Evolutionary conservation across 2,113 vertebrate genomes (phyloP).

Genomic region (Zosterops pallidus): DNA sequence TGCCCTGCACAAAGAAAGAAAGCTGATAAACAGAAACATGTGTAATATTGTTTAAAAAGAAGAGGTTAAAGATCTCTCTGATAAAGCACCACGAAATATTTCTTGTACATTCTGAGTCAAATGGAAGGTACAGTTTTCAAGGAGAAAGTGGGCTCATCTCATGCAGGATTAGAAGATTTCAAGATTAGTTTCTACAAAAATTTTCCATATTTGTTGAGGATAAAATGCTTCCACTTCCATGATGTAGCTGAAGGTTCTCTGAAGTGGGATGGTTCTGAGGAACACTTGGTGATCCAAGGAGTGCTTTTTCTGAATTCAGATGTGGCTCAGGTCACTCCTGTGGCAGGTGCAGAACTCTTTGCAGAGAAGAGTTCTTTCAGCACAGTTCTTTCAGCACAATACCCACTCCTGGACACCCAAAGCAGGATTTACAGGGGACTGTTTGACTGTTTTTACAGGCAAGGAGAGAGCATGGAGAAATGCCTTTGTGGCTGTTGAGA

Average conservation of each 20-base stretch:
- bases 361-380: background rate
- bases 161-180: background rate
- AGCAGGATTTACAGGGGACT: background rate
- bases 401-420: background rate
- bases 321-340: background rate
- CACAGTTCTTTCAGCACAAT: background rate
- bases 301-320: fast-evolving
- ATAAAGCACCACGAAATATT: background rate
- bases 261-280: background rate
- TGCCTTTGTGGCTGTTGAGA: background rate
- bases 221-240: background rate
- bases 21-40: background rate
- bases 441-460: background rate
- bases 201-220: background rate
- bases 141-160: background rate
- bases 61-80: background rate
- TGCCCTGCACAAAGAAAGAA: background rate
- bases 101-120: background rate
- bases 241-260: background rate
- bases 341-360: background rate
- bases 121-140: background rate
- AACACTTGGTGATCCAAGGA: background rate
- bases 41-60: background rate
- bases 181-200: background rate
- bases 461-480: background rate